phyloP scores from a whole-genome alignment of 2,797 vertebrate species.

The Lithobates pipiens region DNA sequence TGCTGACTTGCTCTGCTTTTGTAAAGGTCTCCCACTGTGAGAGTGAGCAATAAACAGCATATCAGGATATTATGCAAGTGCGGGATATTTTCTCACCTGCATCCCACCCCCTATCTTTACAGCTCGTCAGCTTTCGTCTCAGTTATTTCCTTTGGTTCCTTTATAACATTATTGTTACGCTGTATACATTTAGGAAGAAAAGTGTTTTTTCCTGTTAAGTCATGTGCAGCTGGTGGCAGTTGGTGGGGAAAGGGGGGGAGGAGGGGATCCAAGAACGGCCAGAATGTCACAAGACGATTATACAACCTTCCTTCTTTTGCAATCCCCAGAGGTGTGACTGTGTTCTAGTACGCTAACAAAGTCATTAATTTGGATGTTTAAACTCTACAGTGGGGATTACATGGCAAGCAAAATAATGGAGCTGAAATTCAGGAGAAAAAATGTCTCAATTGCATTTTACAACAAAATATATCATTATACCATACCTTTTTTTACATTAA shows the following conservation, averaged over 20 bases:
- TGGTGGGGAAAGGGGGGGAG: background rate
- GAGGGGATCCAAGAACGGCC: slow-evolving; percentile 31
- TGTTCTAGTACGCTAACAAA: background rate
- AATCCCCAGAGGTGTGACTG: slow-evolving; percentile 12
- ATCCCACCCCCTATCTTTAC: slow-evolving; percentile 32
- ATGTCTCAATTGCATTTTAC: too few relatives aligned
- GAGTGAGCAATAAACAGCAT: slow-evolving; percentile 26
- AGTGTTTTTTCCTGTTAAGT: slow-evolving; percentile 62
- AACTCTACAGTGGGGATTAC: too few relatives aligned
- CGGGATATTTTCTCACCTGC: slow-evolving; percentile 59
- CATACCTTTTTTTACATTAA: too few relatives aligned
- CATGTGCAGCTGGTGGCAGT: slow-evolving; percentile 53
- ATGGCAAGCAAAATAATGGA: too few relatives aligned
- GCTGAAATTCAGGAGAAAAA: too few relatives aligned
- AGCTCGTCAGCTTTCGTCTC: slow-evolving; percentile 43
- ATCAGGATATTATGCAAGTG: slow-evolving; percentile 54
- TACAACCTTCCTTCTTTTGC: slow-evolving; percentile 15
- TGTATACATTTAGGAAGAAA: slow-evolving; percentile 42
- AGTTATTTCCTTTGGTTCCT: slow-evolving; percentile 57
- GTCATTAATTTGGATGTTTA: background rate
- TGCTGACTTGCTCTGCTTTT: background rate
- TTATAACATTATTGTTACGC: slow-evolving; percentile 49
- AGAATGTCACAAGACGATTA: background rate
- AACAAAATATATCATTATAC: too few relatives aligned
- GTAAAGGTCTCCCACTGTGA: background rate